Evolutionary conservation across 2,113 vertebrate species (phyloP), one percentile per base, ranked within the genome.

Genomic region (Paracanthobrama guichenoti): DNA sequence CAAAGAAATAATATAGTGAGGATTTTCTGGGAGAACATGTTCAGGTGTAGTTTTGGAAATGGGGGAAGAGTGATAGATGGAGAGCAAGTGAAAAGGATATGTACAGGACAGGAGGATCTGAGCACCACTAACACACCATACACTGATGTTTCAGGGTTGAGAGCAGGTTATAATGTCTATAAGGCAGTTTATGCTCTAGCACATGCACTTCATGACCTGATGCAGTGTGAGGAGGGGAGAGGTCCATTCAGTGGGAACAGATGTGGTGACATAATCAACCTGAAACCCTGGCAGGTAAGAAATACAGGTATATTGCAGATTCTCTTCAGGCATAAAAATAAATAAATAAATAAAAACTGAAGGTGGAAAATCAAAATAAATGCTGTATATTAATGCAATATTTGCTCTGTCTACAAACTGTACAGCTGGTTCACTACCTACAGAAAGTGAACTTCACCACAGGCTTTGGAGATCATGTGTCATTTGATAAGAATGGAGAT

Each of bases 51-150:
- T 35, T 66, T 66, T 66, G 62, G 8, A 16, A 35, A 3, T 66
- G 28, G 6, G 14, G 18, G 16, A 14, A 84, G 4, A 48, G 26
- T 55, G 12, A 48, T 10, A 69, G 44, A 24, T n/a, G 75, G 53
- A 78, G 20, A 78, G 35, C 20, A 71, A n/a, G 9, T 71, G 18
- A 42, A 42, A 83, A 50, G 3, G 6, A 0, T 88, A 0, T 92
- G 91, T 46, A 90, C 92, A 71, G 93, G 93, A 73, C 44, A 90
- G 11, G 92, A 94, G 85, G 75, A 89, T n/a, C 85, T 82, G 22
- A 75, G 13, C 20, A 69, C 8, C 2, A 75, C 50, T 48, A 31
- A 86, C 24, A 77, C 35, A 31, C 9, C 57, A 28, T 86, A 78
- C 64, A 67, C 64, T 20, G 64, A 67, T 39, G 64, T 67, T 67